Percentiles rank a stretch among this genome's conserved stretches.
These are phyloP conservation scores for Coregonus sp. DNA, from an alignment of 2,797 vertebrate genomes.

Conservation along the genomic window DNA sequence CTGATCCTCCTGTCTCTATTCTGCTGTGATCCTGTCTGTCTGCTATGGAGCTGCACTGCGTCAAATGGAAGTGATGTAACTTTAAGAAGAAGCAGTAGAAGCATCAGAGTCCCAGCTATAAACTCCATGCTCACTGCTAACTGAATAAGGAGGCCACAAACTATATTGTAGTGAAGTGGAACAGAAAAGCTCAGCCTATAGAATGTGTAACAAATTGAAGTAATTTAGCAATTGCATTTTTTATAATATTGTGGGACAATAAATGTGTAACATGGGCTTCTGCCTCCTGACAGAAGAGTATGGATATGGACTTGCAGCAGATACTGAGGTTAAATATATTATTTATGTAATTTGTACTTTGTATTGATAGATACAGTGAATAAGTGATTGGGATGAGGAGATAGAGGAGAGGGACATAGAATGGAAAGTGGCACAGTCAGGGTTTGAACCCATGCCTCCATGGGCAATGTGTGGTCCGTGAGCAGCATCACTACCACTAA, in stretches of 20 bases:
- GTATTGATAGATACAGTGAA: no score
- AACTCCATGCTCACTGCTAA: neutral
- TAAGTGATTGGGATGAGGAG: no score
- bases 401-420: no score
- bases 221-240: neutral
- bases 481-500: no score
- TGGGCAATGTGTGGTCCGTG: no score
- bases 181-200: neutral
- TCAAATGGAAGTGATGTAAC: slow-evolving; percentile 36
- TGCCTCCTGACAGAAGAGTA: no score
- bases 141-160: neutral
- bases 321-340: no score
- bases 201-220: neutral
- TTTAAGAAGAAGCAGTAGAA: slow-evolving; percentile 25
- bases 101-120: slow-evolving; percentile 1
- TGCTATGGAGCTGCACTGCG: slow-evolving; percentile 18
- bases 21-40: slow-evolving; percentile 2
- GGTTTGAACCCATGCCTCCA: no score
- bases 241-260: neutral
- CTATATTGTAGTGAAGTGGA: neutral
- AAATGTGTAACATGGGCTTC: no score
- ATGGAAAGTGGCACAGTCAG: no score
- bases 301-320: no score
- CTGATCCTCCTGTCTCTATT: slow-evolving; percentile 29
- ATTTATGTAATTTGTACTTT: no score